Base-by-base conservation (phyloP, 2,113 vertebrate genomes). In the Myrmophylax atrothorax region DNA sequence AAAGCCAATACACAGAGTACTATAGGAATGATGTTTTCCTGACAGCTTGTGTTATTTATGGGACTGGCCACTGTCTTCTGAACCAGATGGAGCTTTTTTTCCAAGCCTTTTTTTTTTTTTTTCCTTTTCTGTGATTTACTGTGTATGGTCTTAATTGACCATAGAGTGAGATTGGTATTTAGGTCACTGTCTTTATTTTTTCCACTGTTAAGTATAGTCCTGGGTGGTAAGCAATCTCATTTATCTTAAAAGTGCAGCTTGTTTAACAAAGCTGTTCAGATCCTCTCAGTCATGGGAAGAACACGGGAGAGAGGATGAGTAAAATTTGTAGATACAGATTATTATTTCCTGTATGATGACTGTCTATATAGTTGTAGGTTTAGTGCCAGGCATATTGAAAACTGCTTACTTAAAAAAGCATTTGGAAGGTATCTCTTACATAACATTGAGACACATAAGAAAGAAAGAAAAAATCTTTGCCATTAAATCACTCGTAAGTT, bases 41-140 rank as follows among this genome's bases (percentile, higher is more conserved):
- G 90, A 96, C 89, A 95, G 89, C 95, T 97, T 96, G 94, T 95
- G 94, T 93, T 96, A 97, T 96, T 97, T 95, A 92, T 95, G 76
- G 82, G 75, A 92, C 95, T 95, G 75, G 90, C 83, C 92, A 92
- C 90, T 93, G 37, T 92, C 95, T 94, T 95, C 88, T 87, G 72
- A 92, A 94, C 88, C 88, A 95, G 94, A 97, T 95, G 95, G 95
- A 86, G 90, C 37, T 69, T 85, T 92, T 92, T 93, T 90, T 38
- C 31, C 28, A 40, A 68, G 75, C 7, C 2, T 13, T 60, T 35
- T 49, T 25, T 63, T 59, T 33, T 62, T 18, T 60, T 63, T 25
- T 59, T 31, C 25, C 19, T 24, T 33, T 47, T 55, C 5, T 81
- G 12, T 66, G 31, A 52, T 90, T 35, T 94, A 22, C 46, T 91